Evolutionary conservation across 2,797 vertebrate genomes (phyloP), one percentile per base, ranked within the genome.

Genomic region (Gambelia wislizenii): DNA sequence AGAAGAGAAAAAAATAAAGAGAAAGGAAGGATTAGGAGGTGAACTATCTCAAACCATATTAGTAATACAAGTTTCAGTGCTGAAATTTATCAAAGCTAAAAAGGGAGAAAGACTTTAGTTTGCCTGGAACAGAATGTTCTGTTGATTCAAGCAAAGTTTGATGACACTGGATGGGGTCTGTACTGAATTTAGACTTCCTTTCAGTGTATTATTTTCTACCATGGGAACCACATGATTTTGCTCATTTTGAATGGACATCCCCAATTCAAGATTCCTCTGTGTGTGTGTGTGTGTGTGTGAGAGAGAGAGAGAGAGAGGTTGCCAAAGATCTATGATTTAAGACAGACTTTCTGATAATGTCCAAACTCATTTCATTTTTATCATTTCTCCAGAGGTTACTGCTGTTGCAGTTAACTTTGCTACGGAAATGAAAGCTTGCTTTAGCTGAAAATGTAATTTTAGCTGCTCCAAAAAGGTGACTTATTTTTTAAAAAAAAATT

Each of bases 351-450:
- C 36, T 75, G 70, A 59, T 59, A 49, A 44, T 59, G 69, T 54
- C 52, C 52, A 75, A 75, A 75, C 52, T 33, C 49, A 85, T 59
- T 85, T 59, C 36, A 22, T 44, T n/a, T 49, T 85, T 85, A 59
- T 56, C 36, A 75, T 85, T 75, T 33, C 52, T 75, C 20, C 14
- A 85, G 36, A 59, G 75, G 56, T 33, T 75, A 75, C 70, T 42
- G 70, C 20, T 30, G 27, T 59, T 25, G 39, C 52, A 75, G 36
- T 75, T 85, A 56, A 85, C 56, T 14, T 47, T 47, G 42, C 42
- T 20, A 77, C 42, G 44, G 56, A 86, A 64, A 64, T 64, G 74
- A 86, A 86, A 86, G 42, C 47, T 76, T 33, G 18, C 54, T 85
- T 76, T 4, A 33, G 14, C 69, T 56, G 25, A 85, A 75, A 85